Conservation (phyloP, 2,113 vertebrate genomes). For the Sturnira hondurensis region DNA sequence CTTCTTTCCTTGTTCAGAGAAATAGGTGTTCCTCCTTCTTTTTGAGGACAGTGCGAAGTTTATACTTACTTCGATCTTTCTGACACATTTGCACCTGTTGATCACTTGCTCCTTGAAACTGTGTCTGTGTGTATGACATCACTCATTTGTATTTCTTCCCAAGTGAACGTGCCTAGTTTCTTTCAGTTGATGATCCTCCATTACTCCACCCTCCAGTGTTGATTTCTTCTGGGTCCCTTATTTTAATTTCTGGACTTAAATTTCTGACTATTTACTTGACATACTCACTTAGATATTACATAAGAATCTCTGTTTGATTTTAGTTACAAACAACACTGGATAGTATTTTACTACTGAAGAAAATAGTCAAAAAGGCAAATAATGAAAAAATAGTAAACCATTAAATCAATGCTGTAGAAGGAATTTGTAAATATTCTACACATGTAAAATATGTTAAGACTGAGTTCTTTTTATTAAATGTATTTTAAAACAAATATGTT, state of each 20-base stretch:
- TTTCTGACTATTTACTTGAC: neutral
- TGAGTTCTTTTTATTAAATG: constrained; percentile 66
- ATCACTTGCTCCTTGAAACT: neutral
- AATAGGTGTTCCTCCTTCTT: neutral
- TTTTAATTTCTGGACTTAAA: neutral
- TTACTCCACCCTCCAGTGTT: neutral
- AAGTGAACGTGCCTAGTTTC: rapidly evolving
- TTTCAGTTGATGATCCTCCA: neutral
- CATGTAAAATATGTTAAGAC: constrained; percentile 69
- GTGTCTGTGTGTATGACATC: neutral
- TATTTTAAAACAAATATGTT: constrained; percentile 65
- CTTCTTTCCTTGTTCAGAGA: neutral
- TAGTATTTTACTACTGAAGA: constrained; percentile 58
- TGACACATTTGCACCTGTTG: neutral
- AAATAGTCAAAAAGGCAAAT: constrained; percentile 16
- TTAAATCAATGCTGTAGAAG: constrained; percentile 55
- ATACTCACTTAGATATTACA: neutral
- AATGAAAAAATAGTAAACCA: neutral
- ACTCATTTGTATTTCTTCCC: neutral
- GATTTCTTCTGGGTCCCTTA: neutral
- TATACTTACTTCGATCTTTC: neutral
- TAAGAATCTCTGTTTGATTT: constrained; percentile 63
- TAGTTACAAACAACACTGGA: constrained; percentile 74
- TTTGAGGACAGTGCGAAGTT: neutral
- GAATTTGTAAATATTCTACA: constrained; percentile 63